phyloP scores from a whole-genome alignment of 2,113 vertebrate species.

The Rhadina sibilatrix region DNA sequence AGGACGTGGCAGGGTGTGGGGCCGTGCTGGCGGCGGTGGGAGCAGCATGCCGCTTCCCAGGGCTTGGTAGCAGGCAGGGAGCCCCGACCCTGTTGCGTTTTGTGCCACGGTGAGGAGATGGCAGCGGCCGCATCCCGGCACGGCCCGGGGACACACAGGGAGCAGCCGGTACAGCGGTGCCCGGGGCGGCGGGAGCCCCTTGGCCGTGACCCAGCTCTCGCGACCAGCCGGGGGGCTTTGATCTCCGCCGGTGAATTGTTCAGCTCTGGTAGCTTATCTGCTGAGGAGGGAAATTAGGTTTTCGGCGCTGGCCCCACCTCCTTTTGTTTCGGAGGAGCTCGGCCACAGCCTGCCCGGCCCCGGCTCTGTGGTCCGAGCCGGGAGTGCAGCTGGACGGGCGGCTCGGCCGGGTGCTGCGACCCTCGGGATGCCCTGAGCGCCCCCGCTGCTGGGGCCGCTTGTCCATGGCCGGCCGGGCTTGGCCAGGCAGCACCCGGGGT shows the following conservation, averaged over 20 bases:
- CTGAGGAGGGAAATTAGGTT: slow-evolving; percentile 48
- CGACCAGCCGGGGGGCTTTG: slow-evolving; percentile 30
- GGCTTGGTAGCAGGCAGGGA: background rate
- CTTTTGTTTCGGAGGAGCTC: slow-evolving; percentile 51
- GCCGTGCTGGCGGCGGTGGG: fast-evolving
- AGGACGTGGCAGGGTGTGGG: background rate
- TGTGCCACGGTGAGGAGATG: background rate
- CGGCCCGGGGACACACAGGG: fast-evolving
- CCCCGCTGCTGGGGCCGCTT: background rate
- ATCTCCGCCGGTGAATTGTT: slow-evolving; percentile 53
- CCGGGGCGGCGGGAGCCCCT: background rate
- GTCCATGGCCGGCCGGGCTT: background rate
- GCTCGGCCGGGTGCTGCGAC: background rate
- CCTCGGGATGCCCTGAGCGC: slow-evolving; percentile 11
- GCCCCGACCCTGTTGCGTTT: background rate
- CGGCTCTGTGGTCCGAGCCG: background rate
- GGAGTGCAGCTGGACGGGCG: background rate
- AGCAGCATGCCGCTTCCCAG: fast-evolving
- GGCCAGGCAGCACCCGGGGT: slow-evolving; percentile 7
- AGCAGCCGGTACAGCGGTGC: background rate
- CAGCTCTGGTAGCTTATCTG: slow-evolving; percentile 32
- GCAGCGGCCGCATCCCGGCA: background rate
- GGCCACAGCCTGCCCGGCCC: slow-evolving; percentile 28
- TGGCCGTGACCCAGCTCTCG: slow-evolving; percentile 25
- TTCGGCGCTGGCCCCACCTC: slow-evolving; percentile 41